Evolutionary conservation across 2,113 vertebrate species (phyloP).

Genomic region (Pseudonaja textilis): DNA sequence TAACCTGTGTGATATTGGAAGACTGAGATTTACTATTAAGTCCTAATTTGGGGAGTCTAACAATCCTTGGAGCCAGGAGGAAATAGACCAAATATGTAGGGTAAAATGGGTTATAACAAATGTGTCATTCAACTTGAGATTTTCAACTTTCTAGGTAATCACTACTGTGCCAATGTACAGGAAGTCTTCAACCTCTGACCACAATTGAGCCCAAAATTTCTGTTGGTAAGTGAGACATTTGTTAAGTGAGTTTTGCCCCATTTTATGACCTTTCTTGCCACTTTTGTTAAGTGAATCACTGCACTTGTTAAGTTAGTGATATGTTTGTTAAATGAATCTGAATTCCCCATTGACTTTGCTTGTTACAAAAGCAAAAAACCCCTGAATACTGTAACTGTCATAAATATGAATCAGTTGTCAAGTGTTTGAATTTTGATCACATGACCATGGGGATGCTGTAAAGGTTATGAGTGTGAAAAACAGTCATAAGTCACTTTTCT

Average conservation of each 20-base stretch:
- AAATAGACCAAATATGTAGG: not conserved
- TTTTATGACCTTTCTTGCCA: not conserved
- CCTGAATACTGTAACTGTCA: not conserved
- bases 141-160: not conserved
- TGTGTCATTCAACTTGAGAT: not conserved
- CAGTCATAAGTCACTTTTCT: not conserved
- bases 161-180: not conserved
- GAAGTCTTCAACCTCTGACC: not conserved
- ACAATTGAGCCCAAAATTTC: not conserved
- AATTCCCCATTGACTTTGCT: not conserved
- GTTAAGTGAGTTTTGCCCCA: not conserved
- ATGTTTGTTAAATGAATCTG: not conserved
- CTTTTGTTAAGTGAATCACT: not conserved
- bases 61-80: not conserved
- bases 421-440: not conserved
- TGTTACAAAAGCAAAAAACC: not conserved
- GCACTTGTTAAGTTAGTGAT: not conserved
- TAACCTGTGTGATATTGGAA: not conserved
- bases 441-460: not conserved
- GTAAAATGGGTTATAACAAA: not conserved
- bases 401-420: not conserved
- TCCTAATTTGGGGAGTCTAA: not conserved
- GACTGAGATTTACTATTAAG: not conserved
- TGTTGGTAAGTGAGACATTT: not conserved
- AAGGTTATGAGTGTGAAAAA: not conserved